Base-by-base conservation (phyloP, 2,888 invertebrate species). In the Drosophila sordidula region DNA sequence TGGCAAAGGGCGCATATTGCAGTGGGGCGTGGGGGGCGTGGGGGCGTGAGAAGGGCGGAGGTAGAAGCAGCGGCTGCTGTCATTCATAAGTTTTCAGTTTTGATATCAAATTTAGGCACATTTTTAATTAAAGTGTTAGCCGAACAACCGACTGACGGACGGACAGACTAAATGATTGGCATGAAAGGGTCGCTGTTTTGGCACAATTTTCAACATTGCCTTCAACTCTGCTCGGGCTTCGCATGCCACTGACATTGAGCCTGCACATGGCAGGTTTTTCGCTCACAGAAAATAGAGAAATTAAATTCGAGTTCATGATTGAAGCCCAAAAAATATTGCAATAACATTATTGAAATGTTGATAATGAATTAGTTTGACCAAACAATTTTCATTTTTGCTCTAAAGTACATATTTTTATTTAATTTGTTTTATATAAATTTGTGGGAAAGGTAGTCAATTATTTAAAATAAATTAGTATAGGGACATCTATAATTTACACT, bases 71-170 rank as follows among this genome's bases (percentile, higher is more conserved):
- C 34, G 39, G 36, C 46, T 54, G 65, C 63, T 62, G 75, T 68
- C 74, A 85, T 75, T 78, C 75, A 77, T 70, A 83, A 80, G 58
- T 73, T 82, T 55, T 61, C 47, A 55, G 62, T 49, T 64, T 47
- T 51, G 32, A 63, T 65, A 46, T 67, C 16, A 63, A 67, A 70
- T 62, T 67, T 65, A 68, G 69, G 71, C 69, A 65, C 58, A 80
- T 73, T 83, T 86, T 71, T 86, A 86, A 88, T 86, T 75, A 86
- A 88, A 80, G 70, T 75, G 74, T 75, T 78, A 51, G 55, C 38
- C 56, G 46, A 52, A 62, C 49, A 50, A 57, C 58, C 66, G 64
- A 64, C 55, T 65, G 49, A 51, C 65, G 41, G 41, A 50, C 70
- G 54, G 49, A 41, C 25, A 51, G 49, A 50, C 38, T 71, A 36